Percentiles rank a stretch among this genome's conserved stretches.
These are phyloP conservation scores for Megalops cyprinoides DNA, from an alignment of 2,797 vertebrate genomes.

Conservation along the genomic window DNA sequence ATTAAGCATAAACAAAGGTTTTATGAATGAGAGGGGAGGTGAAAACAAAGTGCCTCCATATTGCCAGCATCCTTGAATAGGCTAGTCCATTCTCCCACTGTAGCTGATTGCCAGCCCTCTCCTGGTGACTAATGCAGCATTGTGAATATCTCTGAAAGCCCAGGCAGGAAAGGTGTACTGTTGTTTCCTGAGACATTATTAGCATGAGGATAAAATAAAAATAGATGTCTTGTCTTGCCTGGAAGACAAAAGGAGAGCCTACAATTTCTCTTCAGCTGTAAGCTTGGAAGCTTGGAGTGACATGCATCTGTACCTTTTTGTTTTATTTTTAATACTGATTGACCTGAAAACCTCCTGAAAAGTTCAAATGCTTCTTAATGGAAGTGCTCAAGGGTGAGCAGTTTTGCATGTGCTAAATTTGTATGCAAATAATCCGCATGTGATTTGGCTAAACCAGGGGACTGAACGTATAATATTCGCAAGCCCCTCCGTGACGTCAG, in stretches of 20 bases:
- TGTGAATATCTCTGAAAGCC: constrained; percentile 41
- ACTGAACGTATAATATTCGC: background rate
- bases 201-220: constrained; percentile 40
- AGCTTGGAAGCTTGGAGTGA: background rate
- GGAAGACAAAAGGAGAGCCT: background rate
- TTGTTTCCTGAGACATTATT: constrained; percentile 48
- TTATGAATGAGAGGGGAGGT: constrained; percentile 43
- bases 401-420: constrained; percentile 12
- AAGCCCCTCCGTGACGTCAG: background rate
- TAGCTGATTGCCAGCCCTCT: constrained; percentile 47
- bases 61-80: constrained; percentile 16
- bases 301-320: background rate
- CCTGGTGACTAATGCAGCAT: constrained; percentile 50
- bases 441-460: constrained; percentile 1
- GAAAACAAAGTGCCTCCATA: constrained; percentile 1
- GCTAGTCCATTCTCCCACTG: constrained; percentile 5
- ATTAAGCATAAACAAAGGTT: constrained; percentile 55
- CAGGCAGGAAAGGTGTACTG: constrained; percentile 28
- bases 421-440: background rate
- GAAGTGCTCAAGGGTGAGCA: background rate
- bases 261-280: background rate
- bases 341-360: constrained; percentile 21
- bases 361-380: background rate
- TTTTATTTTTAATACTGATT: constrained; percentile 19
- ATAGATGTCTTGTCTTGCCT: constrained; percentile 38